Conservation (phyloP, 2,888 invertebrate species). For the Drosophila kokeensis region DNA sequence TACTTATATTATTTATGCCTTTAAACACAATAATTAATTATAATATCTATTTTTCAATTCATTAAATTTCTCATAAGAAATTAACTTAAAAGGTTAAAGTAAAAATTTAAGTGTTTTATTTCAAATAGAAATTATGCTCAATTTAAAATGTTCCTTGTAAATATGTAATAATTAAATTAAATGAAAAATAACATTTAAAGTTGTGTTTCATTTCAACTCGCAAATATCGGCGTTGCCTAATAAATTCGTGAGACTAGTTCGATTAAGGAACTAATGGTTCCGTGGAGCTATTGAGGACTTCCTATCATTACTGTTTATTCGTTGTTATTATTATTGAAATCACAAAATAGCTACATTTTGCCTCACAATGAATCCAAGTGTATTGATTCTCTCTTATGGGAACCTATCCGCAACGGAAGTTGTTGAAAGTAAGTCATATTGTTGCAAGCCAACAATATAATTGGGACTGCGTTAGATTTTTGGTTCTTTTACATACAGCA, state of each 20-base stretch:
- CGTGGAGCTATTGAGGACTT: neutral
- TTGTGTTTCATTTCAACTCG: neutral
- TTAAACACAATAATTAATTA: neutral
- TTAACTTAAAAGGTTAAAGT: neutral
- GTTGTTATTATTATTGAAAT: conserved; percentile 6
- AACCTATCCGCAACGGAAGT: conserved; percentile 39
- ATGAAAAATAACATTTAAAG: neutral
- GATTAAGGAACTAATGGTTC: conserved; percentile 1
- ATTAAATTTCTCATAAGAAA: neutral
- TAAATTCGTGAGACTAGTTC: conserved; percentile 1
- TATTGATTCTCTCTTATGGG: conserved; percentile 54
- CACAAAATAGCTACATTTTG: conserved; percentile 4
- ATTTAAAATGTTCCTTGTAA: neutral
- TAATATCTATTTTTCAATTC: neutral
- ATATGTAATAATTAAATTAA: neutral
- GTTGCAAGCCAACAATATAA: neutral
- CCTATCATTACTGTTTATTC: conserved; percentile 31
- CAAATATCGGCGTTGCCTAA: neutral
- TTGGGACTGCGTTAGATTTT: no score
- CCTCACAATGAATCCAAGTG: conserved; percentile 47
- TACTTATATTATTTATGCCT: neutral
- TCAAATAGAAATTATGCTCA: neutral
- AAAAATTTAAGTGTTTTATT: no score
- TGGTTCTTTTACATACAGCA: neutral
- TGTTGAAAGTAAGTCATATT: conserved; percentile 45